Evolutionary conservation across 2,113 vertebrate species (phyloP).

Genomic region (Phasianus colchicus): DNA sequence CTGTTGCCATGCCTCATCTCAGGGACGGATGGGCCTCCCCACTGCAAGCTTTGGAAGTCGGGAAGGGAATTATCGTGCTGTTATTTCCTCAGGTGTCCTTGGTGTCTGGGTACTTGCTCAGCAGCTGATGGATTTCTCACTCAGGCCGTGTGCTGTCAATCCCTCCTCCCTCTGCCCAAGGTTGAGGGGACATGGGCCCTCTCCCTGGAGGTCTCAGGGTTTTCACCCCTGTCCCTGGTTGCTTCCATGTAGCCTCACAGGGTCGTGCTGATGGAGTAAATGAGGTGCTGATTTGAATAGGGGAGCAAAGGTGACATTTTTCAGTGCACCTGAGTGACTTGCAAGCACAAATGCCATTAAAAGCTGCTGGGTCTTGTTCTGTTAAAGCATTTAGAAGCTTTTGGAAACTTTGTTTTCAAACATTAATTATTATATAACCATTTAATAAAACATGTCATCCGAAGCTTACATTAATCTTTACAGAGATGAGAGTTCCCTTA

Average conservation of each 20-base stretch:
- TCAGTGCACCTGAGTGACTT: conserved; percentile 18
- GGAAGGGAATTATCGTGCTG: conserved; percentile 15
- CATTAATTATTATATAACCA: conserved; percentile 36
- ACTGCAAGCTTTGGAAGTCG: neutral
- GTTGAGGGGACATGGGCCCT: neutral
- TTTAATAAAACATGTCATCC: conserved; percentile 46
- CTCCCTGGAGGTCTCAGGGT: neutral
- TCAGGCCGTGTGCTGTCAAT: neutral
- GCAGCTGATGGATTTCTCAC: neutral
- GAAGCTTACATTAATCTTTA: conserved; percentile 42
- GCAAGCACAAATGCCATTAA: neutral
- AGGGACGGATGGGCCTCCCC: conserved; percentile 1
- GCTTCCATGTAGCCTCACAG: neutral
- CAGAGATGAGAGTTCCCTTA: conserved; percentile 3
- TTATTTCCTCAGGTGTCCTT: conserved; percentile 56
- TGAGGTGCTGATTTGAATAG: conserved; percentile 53
- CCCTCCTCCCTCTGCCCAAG: neutral
- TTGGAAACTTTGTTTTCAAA: conserved; percentile 36
- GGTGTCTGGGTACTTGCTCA: conserved; percentile 13
- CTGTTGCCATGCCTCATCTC: neutral
- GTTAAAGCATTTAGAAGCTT: conserved; percentile 42
- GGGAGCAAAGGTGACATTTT: conserved; percentile 40
- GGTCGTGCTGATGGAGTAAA: conserved; percentile 9
- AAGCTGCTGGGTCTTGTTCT: conserved; percentile 17
- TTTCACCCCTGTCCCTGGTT: conserved; percentile 14